phyloP scores from a whole-genome alignment of 1,140 invertebrate species.

The Drosophila arizonae region DNA sequence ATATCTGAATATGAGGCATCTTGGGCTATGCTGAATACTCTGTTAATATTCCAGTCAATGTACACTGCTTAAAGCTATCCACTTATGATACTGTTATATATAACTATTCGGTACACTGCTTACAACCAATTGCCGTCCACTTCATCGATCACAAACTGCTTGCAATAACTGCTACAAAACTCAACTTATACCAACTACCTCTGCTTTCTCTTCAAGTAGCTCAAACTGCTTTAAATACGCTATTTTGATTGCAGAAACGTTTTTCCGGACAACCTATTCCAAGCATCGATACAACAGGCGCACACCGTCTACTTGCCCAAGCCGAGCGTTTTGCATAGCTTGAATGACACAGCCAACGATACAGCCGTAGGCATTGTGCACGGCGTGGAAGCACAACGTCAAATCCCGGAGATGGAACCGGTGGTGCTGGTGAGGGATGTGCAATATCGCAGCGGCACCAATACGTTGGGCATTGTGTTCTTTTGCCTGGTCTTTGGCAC shows the following conservation, averaged over 20 bases:
- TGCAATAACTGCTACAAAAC: neutral
- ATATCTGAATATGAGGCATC: no score
- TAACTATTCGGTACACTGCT: no score
- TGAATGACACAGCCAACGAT: slow-evolving; percentile 82
- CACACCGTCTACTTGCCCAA: slow-evolving; percentile 88
- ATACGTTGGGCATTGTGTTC: slow-evolving; percentile 94
- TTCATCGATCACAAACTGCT: neutral
- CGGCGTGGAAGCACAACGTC: slow-evolving; percentile 66
- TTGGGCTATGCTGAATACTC: no score
- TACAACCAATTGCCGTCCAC: no score
- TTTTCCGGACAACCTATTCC: slow-evolving; percentile 94
- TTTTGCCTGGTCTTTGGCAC: slow-evolving; percentile 94
- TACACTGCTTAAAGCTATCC: no score
- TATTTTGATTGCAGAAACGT: slow-evolving; percentile 87
- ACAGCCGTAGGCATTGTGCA: slow-evolving; percentile 48
- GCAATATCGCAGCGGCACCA: slow-evolving; percentile 90
- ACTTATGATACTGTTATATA: no score
- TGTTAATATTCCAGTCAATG: no score
- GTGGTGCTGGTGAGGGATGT: slow-evolving; percentile 83
- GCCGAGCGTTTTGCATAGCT: slow-evolving; percentile 51
- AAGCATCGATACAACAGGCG: slow-evolving; percentile 92
- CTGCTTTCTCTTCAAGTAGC: neutral
- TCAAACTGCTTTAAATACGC: neutral
- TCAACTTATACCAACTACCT: neutral
- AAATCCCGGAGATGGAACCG: slow-evolving; percentile 64